Percentiles rank a stretch among this genome's conserved stretches.
Evolutionary conservation across 2,797 vertebrate species (phyloP).

Genomic region (Brachymystax lenok): DNA sequence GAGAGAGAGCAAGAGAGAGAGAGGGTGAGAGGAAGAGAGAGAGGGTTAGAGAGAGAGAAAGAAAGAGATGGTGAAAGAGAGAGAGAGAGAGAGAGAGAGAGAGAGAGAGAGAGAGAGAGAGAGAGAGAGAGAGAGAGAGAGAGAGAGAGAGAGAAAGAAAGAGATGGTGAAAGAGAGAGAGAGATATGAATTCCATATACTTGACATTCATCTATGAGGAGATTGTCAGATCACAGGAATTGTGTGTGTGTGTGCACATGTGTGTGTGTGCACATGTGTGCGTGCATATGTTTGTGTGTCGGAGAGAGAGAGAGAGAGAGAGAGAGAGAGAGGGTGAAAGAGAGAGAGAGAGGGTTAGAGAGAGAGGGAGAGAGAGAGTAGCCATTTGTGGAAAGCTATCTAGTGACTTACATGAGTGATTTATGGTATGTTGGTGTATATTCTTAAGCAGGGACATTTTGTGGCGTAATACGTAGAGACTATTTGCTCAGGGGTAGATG

Average conservation of each 20-base stretch:
- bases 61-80: no score
- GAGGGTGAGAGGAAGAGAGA: no score
- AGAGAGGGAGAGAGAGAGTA: not conserved
- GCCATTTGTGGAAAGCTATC: not conserved
- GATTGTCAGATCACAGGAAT: slow-evolving; percentile 58
- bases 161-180: no score
- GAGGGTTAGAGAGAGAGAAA: no score
- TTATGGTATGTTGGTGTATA: not conserved
- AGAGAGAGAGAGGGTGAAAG: slow-evolving; percentile 5
- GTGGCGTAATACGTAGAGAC: not conserved
- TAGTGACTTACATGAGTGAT: not conserved
- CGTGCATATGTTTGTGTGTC: slow-evolving; percentile 27
- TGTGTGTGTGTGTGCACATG: slow-evolving; percentile 10
- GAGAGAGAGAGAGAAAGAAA: no score
- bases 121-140: no score
- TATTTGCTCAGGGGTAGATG: not conserved
- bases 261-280: not conserved
- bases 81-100: no score
- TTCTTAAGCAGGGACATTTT: not conserved
- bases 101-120: no score
- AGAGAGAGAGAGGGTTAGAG: slow-evolving; percentile 17
- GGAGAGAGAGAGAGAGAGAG: not conserved
- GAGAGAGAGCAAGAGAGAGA: no score
- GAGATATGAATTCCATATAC: slow-evolving; percentile 75
- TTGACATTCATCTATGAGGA: slow-evolving; percentile 68